Conservation (phyloP, 2,113 vertebrate genomes). For the Stomatorhinus ivindoensis region DNA sequence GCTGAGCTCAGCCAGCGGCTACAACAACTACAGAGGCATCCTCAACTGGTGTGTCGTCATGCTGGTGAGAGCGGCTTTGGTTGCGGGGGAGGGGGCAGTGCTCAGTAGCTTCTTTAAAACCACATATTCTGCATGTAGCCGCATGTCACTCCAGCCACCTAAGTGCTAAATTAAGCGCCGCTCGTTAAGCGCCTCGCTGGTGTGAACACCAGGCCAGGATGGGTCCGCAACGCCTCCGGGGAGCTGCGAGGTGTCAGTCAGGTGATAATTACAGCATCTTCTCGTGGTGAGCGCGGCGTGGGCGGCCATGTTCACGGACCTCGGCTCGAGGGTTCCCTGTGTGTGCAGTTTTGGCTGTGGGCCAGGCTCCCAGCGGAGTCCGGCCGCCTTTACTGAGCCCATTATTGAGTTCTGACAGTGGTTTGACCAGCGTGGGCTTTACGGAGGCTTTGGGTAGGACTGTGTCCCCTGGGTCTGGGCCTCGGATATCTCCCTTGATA, state of each 20-base stretch:
- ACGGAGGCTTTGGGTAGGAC: background rate
- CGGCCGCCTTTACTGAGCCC: background rate
- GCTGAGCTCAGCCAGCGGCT: constrained; percentile 81
- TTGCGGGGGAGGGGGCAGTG: background rate
- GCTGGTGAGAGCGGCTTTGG: constrained; percentile 68
- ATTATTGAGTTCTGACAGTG: background rate
- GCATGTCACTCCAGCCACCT: background rate
- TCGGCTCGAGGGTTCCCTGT: background rate
- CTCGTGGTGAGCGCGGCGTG: background rate
- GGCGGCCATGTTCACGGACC: background rate
- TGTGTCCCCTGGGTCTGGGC: background rate
- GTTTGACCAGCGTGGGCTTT: background rate
- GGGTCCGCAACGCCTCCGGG: background rate
- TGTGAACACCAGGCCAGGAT: background rate
- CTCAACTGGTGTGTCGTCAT: constrained; percentile 92
- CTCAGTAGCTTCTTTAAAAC: background rate
- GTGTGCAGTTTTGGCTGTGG: background rate
- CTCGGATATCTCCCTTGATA: background rate
- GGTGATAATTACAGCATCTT: background rate
- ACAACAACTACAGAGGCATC: constrained; percentile 86
- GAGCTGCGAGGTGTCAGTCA: background rate
- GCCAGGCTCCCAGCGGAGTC: background rate
- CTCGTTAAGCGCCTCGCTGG: background rate
- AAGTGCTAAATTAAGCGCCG: background rate
- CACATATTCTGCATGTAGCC: background rate